These are phyloP conservation scores for Scaptomyza graminum DNA, from an alignment of 1,140 invertebrate species.

Conservation along the genomic window DNA sequence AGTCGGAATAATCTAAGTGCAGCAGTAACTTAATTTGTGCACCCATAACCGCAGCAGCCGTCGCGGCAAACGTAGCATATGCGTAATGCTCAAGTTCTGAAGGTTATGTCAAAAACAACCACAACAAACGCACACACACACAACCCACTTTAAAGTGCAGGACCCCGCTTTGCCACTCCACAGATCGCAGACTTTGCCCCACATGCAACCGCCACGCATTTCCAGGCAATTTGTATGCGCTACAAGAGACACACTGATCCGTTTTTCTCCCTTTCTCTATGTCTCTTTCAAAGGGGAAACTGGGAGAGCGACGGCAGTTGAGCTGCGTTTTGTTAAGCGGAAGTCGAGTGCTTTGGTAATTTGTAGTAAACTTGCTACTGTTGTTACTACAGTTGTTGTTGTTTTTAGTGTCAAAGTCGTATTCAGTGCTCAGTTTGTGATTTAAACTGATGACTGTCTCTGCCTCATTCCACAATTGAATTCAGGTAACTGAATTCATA, in stretches of 20 bases:
- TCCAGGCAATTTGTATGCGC: conserved; percentile 42
- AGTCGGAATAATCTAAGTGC: conserved; percentile 53
- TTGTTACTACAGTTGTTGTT: conserved; percentile 6
- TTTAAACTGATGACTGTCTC: conserved; percentile 23
- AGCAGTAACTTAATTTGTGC: conserved; percentile 72
- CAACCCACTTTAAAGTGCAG: conserved; percentile 1
- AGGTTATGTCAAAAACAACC: conserved; percentile 40
- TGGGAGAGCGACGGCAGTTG: conserved; percentile 36
- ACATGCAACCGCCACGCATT: conserved; percentile 14
- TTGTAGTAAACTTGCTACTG: conserved; percentile 60
- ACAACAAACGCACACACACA: conserved; percentile 37
- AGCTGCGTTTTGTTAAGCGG: conserved; percentile 75
- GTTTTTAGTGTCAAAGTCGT: conserved; percentile 29
- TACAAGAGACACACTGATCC: conserved; percentile 1
- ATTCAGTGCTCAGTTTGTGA: conserved; percentile 15
- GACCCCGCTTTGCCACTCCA: neutral
- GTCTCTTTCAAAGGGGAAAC: conserved; percentile 9
- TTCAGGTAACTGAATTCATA: neutral
- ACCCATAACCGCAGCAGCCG: conserved; percentile 49
- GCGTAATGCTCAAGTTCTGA: conserved; percentile 53
- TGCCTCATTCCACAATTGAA: conserved; percentile 10
- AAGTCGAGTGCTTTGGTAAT: conserved; percentile 77
- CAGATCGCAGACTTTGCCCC: too few relatives aligned
- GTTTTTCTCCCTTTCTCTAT: neutral
- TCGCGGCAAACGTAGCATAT: conserved; percentile 61